These are phyloP conservation scores for Porites lobata DNA, from an alignment of 92 coral and sea anemone species.

Conservation along the genomic window DNA sequence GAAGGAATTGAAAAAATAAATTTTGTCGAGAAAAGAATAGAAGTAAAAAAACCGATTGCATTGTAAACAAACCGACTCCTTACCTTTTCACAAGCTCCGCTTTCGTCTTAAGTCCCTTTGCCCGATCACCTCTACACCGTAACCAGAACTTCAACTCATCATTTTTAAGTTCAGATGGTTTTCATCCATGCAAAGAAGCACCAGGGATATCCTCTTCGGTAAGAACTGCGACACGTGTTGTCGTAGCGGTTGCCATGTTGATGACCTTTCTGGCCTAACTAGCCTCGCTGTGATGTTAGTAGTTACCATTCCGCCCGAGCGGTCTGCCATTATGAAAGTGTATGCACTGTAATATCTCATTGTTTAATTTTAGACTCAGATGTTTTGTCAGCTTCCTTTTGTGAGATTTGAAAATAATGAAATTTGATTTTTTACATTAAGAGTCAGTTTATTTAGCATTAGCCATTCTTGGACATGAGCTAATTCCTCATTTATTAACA, in stretches of 20 bases:
- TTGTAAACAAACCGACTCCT: background rate
- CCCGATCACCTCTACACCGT: background rate
- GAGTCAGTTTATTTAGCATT: too few relatives aligned
- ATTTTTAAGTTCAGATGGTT: slow-evolving; percentile 18
- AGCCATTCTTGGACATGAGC: too few relatives aligned
- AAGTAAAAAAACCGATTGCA: background rate
- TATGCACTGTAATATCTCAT: background rate
- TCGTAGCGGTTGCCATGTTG: too few relatives aligned
- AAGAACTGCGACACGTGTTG: too few relatives aligned
- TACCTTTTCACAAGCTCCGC: slow-evolving; percentile 51
- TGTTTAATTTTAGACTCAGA: too few relatives aligned
- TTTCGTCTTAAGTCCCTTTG: slow-evolving; percentile 28
- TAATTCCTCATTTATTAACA: too few relatives aligned
- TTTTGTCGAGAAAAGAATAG: too few relatives aligned
- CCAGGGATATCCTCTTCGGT: too few relatives aligned
- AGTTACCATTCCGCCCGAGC: background rate
- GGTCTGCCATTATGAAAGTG: slow-evolving; percentile 11
- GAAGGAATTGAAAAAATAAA: background rate
- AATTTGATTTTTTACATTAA: too few relatives aligned
- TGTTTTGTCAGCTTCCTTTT: too few relatives aligned
- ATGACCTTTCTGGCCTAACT: background rate
- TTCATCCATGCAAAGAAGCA: slow-evolving; percentile 7
- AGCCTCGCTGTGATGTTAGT: slow-evolving; percentile 7
- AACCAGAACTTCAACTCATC: too few relatives aligned
- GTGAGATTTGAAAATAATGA: too few relatives aligned